These are phyloP conservation scores for Oryzias celebensis DNA, from an alignment of 2,113 vertebrate genomes.

Conservation along the genomic window DNA sequence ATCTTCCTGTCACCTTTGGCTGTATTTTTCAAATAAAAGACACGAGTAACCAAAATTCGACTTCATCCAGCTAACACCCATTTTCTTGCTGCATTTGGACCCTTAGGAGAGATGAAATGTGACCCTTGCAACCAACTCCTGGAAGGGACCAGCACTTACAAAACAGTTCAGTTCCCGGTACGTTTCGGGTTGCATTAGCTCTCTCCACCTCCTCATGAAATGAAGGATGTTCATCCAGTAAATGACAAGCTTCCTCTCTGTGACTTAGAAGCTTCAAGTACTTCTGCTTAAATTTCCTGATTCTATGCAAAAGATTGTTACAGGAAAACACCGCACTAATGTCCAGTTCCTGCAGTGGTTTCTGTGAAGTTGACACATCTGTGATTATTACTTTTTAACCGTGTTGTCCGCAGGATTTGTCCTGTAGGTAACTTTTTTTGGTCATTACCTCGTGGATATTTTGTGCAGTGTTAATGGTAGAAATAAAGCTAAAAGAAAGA, in stretches of 20 bases:
- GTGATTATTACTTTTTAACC: neutral
- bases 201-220: constrained; percentile 8
- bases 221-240: constrained; percentile 14
- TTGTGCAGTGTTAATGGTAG: too few relatives aligned
- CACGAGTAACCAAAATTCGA: too few relatives aligned
- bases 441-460: too few relatives aligned
- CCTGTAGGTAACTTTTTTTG: neutral
- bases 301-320: constrained; percentile 8
- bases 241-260: constrained; percentile 26
- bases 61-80: too few relatives aligned
- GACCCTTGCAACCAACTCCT: constrained; percentile 67
- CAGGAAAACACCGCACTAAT: neutral
- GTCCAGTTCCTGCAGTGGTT: neutral
- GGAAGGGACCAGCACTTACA: constrained; percentile 57
- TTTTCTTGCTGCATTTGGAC: constrained; percentile 29
- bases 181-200: constrained; percentile 16
- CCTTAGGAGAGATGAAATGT: constrained; percentile 72
- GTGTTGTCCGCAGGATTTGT: neutral
- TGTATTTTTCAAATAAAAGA: neutral
- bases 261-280: neutral
- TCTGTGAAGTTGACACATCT: neutral
- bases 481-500: too few relatives aligned
- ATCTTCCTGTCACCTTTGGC: neutral
- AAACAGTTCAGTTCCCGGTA: constrained; percentile 72
- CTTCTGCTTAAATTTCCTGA: constrained; percentile 34